A percentile compares a stretch with the other conserved stretches of the same genome.
Evolutionary conservation across 1,140 invertebrate species (phyloP).

Genomic region (Papilio helenus): DNA sequence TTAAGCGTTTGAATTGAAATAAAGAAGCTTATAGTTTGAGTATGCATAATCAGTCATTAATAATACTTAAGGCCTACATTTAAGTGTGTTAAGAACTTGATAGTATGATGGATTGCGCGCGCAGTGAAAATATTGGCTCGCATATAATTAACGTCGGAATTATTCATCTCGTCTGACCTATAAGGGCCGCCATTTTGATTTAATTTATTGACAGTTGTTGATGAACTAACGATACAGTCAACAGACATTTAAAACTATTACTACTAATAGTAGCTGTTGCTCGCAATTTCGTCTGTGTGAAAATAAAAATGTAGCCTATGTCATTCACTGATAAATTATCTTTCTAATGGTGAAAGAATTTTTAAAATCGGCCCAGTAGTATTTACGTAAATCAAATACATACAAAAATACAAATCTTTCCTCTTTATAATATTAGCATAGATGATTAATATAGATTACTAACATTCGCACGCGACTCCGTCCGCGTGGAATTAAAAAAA

Average conservation of each 20-base stretch:
- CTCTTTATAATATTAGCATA: too few relatives aligned
- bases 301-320: too few relatives aligned
- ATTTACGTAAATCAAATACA: too few relatives aligned
- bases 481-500: too few relatives aligned
- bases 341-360: too few relatives aligned
- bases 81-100: slow-evolving; percentile 12
- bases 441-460: too few relatives aligned
- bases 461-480: too few relatives aligned
- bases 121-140: slow-evolving; percentile 2
- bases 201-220: slow-evolving; percentile 7
- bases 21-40: slow-evolving; percentile 2
- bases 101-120: slow-evolving; percentile 10
- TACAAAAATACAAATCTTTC: too few relatives aligned
- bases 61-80: slow-evolving; percentile 24
- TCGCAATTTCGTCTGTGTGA: too few relatives aligned
- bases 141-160: slow-evolving; percentile 6
- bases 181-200: slow-evolving; percentile 19
- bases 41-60: slow-evolving; percentile 7
- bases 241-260: background rate
- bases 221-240: background rate
- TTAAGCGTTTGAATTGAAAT: background rate
- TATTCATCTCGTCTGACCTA: slow-evolving; percentile 21
- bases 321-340: too few relatives aligned
- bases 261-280: background rate
- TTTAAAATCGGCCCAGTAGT: too few relatives aligned